Evolutionary conservation across 2,113 vertebrate genomes (phyloP), one percentile per base, ranked within the genome.

Genomic region (Amphiprion percula): DNA sequence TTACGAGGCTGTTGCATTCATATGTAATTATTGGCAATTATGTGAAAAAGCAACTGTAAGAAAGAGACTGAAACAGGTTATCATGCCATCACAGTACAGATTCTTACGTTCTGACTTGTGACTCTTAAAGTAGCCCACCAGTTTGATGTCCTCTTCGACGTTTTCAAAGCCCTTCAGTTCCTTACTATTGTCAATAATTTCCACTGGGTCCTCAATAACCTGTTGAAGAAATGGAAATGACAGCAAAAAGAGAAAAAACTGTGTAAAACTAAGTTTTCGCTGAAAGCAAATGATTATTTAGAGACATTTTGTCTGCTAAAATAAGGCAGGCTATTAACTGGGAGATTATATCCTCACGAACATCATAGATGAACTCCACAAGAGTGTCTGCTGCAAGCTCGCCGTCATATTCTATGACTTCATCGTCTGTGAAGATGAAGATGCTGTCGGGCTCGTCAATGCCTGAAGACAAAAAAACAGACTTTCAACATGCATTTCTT

Each of bases 121-220:
- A 79, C 80, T 96, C 93, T 97, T 97, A 95, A 98, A 98, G 94
- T 95, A 98, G 89, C 97, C 97, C 15, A 97, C 96, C 88, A 98
- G 84, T 92, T 98, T 98, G 91, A 94, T 96, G 77, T 97, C 97
- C 49, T 98, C 97, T 3, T 97, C 96, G 0, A 97, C 86, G 67
- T 95, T 96, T 84, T 96, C 89, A 52, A 98, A 98, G 17, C 96
- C 96, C 82, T 94, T 95, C 46, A 98, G 93, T 81, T 98, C 97
- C 4, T 80, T 86, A 33, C 93, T 95, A 2, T 96, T 97, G 74
- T 96, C 95, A 50, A 98, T 96, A 49, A 98, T 90, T 88, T 98
- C 97, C 68, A 98, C 96, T 0, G 96, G 95, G 59, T 97, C 96
- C 26, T 96, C 95, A 33, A 96, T 89, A 77, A 96, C 94, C 96